These are phyloP conservation scores for Leuciscus waleckii DNA, from an alignment of 2,797 vertebrate species.

Conservation along the genomic window DNA sequence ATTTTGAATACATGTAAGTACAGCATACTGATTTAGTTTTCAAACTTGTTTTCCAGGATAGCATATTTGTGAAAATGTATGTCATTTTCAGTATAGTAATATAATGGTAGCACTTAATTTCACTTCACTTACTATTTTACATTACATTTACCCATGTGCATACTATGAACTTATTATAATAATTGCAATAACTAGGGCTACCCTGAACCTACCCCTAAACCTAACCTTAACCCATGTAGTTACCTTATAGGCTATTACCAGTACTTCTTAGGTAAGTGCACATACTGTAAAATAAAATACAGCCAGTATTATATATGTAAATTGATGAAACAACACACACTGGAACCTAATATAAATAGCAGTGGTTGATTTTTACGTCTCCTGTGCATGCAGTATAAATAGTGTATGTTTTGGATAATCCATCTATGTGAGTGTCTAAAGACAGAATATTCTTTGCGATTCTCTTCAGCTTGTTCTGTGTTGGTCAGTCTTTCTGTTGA, in stretches of 20 bases:
- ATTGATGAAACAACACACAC: not conserved
- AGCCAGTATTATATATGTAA: not conserved
- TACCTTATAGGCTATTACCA: too few species aligned
- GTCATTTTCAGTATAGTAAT: not conserved
- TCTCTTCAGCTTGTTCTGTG: constrained; percentile 61
- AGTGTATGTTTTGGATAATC: not conserved
- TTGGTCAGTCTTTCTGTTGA: constrained; percentile 74
- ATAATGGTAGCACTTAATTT: too few species aligned
- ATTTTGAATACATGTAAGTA: not conserved
- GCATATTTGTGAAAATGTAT: not conserved
- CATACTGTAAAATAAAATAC: too few species aligned
- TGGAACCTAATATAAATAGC: not conserved
- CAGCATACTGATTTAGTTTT: not conserved
- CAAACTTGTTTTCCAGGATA: not conserved
- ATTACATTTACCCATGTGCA: too few species aligned
- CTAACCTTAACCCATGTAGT: too few species aligned
- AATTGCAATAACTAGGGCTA: too few species aligned
- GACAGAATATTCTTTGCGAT: constrained; percentile 61
- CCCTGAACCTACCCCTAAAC: too few species aligned
- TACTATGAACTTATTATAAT: too few species aligned
- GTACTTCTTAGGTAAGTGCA: too few species aligned
- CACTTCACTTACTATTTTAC: too few species aligned
- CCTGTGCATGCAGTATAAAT: not conserved
- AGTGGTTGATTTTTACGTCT: not conserved
- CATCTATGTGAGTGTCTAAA: not conserved